Conservation (phyloP, 37 sponge, comb jelly and placozoan genomes). For the Ianthella basta region DNA sequence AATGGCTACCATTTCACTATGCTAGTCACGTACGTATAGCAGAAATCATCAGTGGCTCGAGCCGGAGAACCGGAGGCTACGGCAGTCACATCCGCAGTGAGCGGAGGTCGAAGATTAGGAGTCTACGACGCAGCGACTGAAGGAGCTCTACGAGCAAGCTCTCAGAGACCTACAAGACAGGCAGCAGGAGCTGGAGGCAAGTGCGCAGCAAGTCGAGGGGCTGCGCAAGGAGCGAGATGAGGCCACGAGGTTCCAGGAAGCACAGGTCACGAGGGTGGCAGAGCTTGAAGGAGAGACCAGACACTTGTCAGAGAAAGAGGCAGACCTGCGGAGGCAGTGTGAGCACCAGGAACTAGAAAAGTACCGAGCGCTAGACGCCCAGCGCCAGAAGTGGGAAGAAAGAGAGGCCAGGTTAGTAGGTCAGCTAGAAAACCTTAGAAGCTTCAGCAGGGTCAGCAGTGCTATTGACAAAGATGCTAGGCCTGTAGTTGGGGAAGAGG, state of each 20-base stretch:
- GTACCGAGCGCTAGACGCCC: slow-evolving; percentile 3
- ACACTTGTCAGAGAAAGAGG: neutral
- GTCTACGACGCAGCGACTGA: neutral
- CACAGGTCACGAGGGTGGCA: neutral
- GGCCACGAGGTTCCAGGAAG: neutral
- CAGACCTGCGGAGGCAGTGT: neutral
- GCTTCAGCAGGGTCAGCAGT: no score
- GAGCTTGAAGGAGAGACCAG: neutral
- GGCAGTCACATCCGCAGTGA: neutral
- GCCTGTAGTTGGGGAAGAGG: no score
- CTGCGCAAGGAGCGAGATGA: neutral
- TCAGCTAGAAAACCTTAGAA: slow-evolving; percentile 21
- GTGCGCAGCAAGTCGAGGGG: neutral
- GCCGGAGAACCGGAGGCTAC: slow-evolving; percentile 26
- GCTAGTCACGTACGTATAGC: no score
- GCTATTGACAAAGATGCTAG: no score
- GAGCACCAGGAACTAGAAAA: slow-evolving; percentile 17
- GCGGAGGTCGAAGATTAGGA: neutral
- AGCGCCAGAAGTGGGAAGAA: slow-evolving; percentile 41
- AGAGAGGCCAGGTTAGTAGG: slow-evolving; percentile 25
- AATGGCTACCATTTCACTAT: no score
- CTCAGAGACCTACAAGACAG: neutral
- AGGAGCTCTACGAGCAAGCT: slow-evolving; percentile 25
- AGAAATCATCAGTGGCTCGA: slow-evolving; percentile 8
- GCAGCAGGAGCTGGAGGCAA: slow-evolving; percentile 12